Evolutionary conservation across 2,888 invertebrate species (phyloP), one percentile per base, ranked within the genome.

Genomic region (Hypsopygia costalis): DNA sequence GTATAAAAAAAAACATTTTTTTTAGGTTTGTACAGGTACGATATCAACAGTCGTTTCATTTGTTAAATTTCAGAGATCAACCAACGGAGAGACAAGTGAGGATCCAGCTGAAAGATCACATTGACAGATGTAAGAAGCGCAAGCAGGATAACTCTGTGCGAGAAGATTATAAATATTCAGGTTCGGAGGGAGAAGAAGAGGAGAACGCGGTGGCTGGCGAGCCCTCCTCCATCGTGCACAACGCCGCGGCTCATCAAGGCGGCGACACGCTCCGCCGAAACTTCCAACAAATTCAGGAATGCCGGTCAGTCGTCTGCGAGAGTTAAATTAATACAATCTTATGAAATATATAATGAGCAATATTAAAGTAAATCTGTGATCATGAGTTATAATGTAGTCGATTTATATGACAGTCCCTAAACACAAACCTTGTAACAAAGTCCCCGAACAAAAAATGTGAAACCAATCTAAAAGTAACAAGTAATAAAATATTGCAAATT

Each of bases 31-130:
- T 4, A 16, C 16, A 4, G 3, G 16, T 3, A 16, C 4, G 16
- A 16, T 16, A 16, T n/a, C 16, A 16, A 3, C 16, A 16, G 2
- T 2, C 4, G 16, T 16, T 16, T 22, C 21, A 37, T 30, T 22
- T 31, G 3, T 31, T 11, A 9, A 11, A 25, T 60, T 65, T 27
- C 65, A 89, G 97, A 86, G 99, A 99, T 90, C 98, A 99, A 88
- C 98, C 99, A 11, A 98, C 98, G 37, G 99, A 99, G 87, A 91
- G 98, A 62, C 98, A 99, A 91, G 98, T 99, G 57, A 92, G 98
- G 72, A 98, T 98, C 86, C 98, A 99, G 81, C 92, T 99, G 54
- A 99, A 99, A 87, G 99, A 99, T 89, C 99, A 99, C 87, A 98
- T 99, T 81, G 99, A 99, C 88, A 91, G 90, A 46, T 97, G 97